Evolutionary conservation across 1,140 invertebrate genomes (phyloP).

Genomic region (Tetramorium alpestre): DNA sequence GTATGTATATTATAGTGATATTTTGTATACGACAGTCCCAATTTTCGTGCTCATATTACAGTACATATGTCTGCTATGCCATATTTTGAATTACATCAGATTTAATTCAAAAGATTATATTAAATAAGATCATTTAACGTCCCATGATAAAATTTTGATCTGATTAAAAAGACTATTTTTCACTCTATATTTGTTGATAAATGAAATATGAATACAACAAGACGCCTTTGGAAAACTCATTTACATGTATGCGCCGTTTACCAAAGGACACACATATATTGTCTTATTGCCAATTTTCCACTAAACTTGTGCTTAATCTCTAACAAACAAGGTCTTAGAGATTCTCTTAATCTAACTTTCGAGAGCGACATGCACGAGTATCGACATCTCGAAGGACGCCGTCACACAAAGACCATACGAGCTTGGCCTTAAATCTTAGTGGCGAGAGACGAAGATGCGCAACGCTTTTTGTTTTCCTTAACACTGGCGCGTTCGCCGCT

Average conservation of each 20-base stretch:
- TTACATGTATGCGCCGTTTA: slow-evolving; percentile 1
- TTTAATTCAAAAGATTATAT: not conserved
- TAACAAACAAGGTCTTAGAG: slow-evolving; percentile 43
- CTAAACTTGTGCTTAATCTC: slow-evolving; percentile 54
- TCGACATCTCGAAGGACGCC: slow-evolving; percentile 64
- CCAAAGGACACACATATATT: slow-evolving; percentile 53
- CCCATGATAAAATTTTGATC: not conserved
- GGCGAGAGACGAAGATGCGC: slow-evolving; percentile 60
- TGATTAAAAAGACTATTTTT: slow-evolving; percentile 19
- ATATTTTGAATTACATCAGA: not conserved
- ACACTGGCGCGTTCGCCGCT: slow-evolving; percentile 17
- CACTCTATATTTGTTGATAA: not conserved
- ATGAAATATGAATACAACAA: not conserved
- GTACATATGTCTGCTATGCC: not conserved
- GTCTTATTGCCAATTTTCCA: slow-evolving; percentile 66
- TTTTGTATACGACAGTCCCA: not conserved
- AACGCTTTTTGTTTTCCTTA: slow-evolving; percentile 36
- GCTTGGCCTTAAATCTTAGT: slow-evolving; percentile 57
- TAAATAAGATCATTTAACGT: not conserved
- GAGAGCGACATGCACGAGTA: slow-evolving; percentile 62
- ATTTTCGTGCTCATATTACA: not conserved
- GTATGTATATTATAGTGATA: not conserved
- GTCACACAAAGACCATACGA: slow-evolving; percentile 56
- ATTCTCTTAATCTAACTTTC: slow-evolving; percentile 54
- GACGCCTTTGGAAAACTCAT: slow-evolving; percentile 35